Conservation (phyloP, 2,888 invertebrate genomes). For the Busseola fusca region DNA sequence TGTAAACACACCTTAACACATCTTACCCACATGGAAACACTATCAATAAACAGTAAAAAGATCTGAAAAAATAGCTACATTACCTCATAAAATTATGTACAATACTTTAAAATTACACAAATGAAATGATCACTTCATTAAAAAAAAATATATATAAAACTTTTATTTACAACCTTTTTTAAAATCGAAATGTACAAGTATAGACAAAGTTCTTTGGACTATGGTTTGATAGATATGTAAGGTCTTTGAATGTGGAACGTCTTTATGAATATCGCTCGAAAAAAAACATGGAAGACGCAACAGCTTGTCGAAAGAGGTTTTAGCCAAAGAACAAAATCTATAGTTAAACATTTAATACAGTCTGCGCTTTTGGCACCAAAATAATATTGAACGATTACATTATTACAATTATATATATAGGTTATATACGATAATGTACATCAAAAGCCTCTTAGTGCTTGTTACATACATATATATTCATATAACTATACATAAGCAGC, state of each 20-base stretch:
- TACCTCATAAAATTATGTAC: constrained; percentile 52
- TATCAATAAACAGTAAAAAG: constrained; percentile 54
- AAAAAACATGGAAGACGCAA: constrained; percentile 16
- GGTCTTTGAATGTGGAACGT: constrained; percentile 23
- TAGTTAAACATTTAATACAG: constrained; percentile 51
- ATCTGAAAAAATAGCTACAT: constrained; percentile 60
- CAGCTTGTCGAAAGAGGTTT: not conserved
- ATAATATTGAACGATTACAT: constrained; percentile 60
- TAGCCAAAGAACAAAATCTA: constrained; percentile 31
- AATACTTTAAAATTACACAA: constrained; percentile 47
- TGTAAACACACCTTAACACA: constrained; percentile 22
- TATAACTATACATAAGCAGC: constrained; percentile 33
- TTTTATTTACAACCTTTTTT: constrained; percentile 56
- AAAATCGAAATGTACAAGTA: constrained; percentile 31
- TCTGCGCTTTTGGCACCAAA: constrained; percentile 71
- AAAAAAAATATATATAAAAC: constrained; percentile 47
- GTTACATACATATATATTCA: constrained; percentile 14
- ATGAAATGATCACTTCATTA: constrained; percentile 41
- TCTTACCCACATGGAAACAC: constrained; percentile 32
- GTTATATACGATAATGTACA: constrained; percentile 57
- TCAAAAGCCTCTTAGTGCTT: constrained; percentile 61
- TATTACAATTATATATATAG: constrained; percentile 33
- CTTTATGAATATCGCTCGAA: constrained; percentile 9
- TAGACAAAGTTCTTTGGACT: constrained; percentile 30
- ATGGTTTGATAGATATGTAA: constrained; percentile 37